A percentile compares a stretch with the other conserved stretches of the same genome.
Evolutionary conservation across 2,888 invertebrate genomes (phyloP).

Genomic region (Dioctria linearis): DNA sequence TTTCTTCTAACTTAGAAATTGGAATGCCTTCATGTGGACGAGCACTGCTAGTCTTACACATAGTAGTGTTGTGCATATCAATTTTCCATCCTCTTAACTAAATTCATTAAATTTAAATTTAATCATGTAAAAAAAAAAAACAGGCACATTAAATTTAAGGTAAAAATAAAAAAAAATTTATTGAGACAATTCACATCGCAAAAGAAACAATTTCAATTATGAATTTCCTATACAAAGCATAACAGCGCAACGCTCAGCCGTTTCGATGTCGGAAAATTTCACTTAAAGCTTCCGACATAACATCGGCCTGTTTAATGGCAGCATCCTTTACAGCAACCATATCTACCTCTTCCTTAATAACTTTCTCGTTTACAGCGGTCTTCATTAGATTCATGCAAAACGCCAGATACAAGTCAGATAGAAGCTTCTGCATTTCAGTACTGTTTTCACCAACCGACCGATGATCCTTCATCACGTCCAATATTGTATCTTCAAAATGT

Average conservation of each 20-base stretch:
- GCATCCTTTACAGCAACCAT: constrained; percentile 1
- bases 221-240: too few species aligned
- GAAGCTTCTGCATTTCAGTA: background rate
- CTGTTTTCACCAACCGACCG: background rate
- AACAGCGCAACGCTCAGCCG: background rate
- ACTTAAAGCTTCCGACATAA: constrained; percentile 5
- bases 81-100: too few species aligned
- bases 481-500: background rate
- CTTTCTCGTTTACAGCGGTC: background rate
- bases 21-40: too few species aligned
- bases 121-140: too few species aligned
- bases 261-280: constrained; percentile 4
- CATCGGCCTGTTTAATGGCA: background rate
- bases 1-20: too few species aligned
- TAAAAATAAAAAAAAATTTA: too few species aligned
- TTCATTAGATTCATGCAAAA: constrained; percentile 38
- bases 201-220: too few species aligned
- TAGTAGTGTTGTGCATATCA: too few species aligned
- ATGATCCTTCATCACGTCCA: constrained; percentile 11
- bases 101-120: too few species aligned
- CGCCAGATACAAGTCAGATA: constrained; percentile 26
- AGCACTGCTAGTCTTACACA: too few species aligned
- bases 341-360: constrained; percentile 4
- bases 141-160: too few species aligned
- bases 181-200: too few species aligned